Conservation (phyloP, 2,113 vertebrate species). For the Malurus alboscapulatus region DNA sequence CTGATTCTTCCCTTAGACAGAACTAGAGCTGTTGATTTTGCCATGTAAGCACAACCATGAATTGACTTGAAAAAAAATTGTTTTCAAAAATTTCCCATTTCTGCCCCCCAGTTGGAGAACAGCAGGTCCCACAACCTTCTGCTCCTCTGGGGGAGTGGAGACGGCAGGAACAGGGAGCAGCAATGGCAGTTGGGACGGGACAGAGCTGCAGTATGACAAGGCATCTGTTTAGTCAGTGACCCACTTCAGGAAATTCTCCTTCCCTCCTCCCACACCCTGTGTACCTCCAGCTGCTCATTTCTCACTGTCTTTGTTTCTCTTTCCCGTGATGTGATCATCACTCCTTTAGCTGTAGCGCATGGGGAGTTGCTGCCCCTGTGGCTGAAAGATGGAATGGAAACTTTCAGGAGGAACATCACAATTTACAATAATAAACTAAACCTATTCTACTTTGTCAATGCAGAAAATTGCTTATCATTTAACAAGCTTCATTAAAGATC, state of each 20-base stretch:
- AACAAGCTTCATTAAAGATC: conserved; percentile 9
- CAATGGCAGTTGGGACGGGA: neutral
- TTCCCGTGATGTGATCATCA: neutral
- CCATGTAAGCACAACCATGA: neutral
- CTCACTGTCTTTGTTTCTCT: neutral
- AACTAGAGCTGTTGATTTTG: neutral
- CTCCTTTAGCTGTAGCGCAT: neutral
- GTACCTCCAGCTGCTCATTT: neutral
- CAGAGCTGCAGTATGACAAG: neutral
- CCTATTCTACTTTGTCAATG: neutral
- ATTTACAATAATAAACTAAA: neutral
- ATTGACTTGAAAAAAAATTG: neutral
- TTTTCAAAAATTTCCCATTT: neutral
- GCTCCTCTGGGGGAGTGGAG: rapidly evolving
- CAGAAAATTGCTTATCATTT: conserved; percentile 27
- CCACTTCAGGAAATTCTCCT: neutral
- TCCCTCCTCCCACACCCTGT: neutral
- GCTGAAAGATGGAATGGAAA: neutral
- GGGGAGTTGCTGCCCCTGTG: rapidly evolving
- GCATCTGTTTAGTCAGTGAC: neutral
- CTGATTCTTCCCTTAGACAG: neutral
- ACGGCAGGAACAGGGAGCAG: neutral
- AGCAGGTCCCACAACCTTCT: neutral
- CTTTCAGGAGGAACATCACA: neutral
- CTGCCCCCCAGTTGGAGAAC: neutral